These are phyloP conservation scores for Ridgeia piscesae DNA, from an alignment of 1,140 invertebrate genomes.

Conservation along the genomic window DNA sequence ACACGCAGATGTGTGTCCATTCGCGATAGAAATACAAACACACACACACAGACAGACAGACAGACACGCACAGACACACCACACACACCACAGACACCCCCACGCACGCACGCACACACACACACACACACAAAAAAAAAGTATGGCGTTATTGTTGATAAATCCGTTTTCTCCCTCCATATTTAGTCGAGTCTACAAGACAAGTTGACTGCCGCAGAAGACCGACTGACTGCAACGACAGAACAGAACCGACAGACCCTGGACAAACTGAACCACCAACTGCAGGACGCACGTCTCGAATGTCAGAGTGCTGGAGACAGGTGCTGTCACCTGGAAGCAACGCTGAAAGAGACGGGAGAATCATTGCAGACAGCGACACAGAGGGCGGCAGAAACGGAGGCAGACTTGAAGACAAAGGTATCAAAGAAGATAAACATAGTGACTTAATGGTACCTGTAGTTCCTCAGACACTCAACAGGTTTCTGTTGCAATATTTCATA, in stretches of 20 bases:
- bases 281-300: constrained; percentile 46
- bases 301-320: constrained; percentile 40
- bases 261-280: constrained; percentile 44
- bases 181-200: constrained; percentile 38
- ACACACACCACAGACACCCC: neutral
- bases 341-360: constrained; percentile 42
- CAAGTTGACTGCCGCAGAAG: constrained; percentile 41
- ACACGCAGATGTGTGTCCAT: too few relatives aligned
- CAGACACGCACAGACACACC: neutral
- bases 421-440: too few relatives aligned
- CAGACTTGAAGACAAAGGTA: constrained; percentile 18
- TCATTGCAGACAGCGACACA: constrained; percentile 35
- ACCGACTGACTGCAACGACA: constrained; percentile 34
- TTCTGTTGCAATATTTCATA: neutral
- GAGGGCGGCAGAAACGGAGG: constrained; percentile 6
- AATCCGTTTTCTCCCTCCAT: neutral
- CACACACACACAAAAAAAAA: neutral
- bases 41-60: too few relatives aligned
- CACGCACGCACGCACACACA: neutral
- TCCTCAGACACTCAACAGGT: too few relatives aligned
- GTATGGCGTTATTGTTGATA: neutral
- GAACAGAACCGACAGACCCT: constrained; percentile 37
- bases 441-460: too few relatives aligned
- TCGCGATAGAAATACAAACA: too few relatives aligned
- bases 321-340: constrained; percentile 37